These are phyloP conservation scores for Drosophila grimshawi DNA, from an alignment of 1,140 invertebrate species.

Conservation along the genomic window DNA sequence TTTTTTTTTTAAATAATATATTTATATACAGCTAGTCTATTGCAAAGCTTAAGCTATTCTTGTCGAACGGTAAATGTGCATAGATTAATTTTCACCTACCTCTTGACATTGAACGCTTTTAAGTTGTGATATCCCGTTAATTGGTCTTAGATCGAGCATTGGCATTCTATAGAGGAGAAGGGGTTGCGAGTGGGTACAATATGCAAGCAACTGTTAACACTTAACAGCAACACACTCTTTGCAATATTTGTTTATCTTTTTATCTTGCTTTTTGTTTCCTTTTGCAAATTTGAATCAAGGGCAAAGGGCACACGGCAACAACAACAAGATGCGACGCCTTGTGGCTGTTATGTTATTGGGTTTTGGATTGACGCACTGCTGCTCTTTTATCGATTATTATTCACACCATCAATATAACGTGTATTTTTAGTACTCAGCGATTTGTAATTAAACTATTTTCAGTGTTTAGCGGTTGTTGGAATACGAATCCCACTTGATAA, in stretches of 20 bases:
- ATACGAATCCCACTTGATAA: constrained; percentile 15
- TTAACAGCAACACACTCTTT: constrained; percentile 9
- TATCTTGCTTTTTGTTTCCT: constrained; percentile 12
- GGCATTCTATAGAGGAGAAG: constrained; percentile 54
- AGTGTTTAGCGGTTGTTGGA: constrained; percentile 26
- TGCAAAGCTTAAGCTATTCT: neutral
- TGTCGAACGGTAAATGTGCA: neutral
- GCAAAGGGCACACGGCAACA: constrained; percentile 24
- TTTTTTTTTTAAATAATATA: too few species aligned
- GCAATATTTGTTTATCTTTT: constrained; percentile 3
- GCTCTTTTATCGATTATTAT: constrained; percentile 69
- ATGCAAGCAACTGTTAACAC: constrained; percentile 1
- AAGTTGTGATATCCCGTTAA: constrained; percentile 64
- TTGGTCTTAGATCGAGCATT: constrained; percentile 55
- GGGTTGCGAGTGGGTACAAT: neutral
- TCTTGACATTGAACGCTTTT: constrained; percentile 77
- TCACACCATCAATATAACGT: constrained; percentile 46
- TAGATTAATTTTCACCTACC: constrained; percentile 63
- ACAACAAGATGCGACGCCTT: constrained; percentile 2
- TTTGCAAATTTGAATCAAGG: constrained; percentile 39
- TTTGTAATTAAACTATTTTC: constrained; percentile 35
- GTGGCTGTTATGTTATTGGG: neutral
- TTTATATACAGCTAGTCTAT: too few species aligned
- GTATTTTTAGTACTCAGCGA: neutral
- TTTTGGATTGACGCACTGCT: constrained; percentile 1